These are phyloP conservation scores for Metacarcinus magister DNA, from an alignment of 2,888 invertebrate species.

Conservation along the genomic window DNA sequence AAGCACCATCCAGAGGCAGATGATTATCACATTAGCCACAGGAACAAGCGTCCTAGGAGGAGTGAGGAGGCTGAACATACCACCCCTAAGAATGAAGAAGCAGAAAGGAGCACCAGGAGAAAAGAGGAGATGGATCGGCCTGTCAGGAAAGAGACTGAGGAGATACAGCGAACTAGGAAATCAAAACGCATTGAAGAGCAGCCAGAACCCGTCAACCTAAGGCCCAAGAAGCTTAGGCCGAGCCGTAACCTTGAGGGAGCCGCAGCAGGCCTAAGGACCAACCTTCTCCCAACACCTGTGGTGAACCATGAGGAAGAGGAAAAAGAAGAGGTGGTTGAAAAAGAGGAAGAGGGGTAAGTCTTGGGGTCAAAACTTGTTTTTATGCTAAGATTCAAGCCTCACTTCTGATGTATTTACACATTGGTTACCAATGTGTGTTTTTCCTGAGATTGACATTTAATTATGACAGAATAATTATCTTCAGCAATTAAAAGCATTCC, in stretches of 20 bases:
- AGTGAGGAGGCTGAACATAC: slow-evolving; percentile 60
- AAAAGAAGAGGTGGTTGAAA: slow-evolving; percentile 30
- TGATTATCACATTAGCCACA: slow-evolving; percentile 34
- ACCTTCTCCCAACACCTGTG: neutral
- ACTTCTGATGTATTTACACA: neutral
- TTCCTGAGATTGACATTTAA: no score
- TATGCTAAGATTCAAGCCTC: neutral
- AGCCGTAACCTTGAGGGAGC: slow-evolving; percentile 69
- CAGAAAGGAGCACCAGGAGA: slow-evolving; percentile 49
- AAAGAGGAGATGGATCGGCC: slow-evolving; percentile 61
- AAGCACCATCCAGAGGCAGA: slow-evolving; percentile 40
- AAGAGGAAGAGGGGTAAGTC: slow-evolving; percentile 77
- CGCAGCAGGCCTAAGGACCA: slow-evolving; percentile 68
- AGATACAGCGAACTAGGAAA: slow-evolving; percentile 66
- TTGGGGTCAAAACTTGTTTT: neutral
- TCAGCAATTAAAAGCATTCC: neutral
- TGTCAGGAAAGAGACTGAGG: slow-evolving; percentile 61
- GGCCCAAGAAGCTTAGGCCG: slow-evolving; percentile 65
- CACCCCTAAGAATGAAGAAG: slow-evolving; percentile 54
- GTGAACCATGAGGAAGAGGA: slow-evolving; percentile 32
- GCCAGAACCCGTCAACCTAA: slow-evolving; percentile 68
- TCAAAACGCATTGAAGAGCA: slow-evolving; percentile 78
- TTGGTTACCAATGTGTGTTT: no score
- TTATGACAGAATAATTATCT: neutral
- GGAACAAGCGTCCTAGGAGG: slow-evolving; percentile 62